Conservation (phyloP, 2,888 invertebrate species). For the Agrotis exclamationis region DNA sequence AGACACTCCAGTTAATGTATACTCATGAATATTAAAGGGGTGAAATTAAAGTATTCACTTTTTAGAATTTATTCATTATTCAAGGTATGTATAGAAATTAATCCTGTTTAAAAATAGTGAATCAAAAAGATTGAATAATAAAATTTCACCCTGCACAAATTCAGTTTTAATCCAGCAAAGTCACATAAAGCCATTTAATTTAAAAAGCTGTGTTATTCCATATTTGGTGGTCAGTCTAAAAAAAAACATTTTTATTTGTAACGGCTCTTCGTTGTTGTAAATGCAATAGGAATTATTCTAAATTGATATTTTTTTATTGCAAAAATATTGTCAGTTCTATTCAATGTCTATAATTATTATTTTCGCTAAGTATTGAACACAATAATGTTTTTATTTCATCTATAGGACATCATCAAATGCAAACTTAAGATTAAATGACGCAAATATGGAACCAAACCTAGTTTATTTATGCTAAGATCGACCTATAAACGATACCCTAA, state of each 20-base stretch:
- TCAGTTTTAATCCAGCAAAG: constrained; percentile 48
- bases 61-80: constrained; percentile 3
- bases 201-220: constrained; percentile 26
- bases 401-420: constrained; percentile 8
- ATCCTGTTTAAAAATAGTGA: constrained; percentile 13
- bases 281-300: constrained; percentile 13
- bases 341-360: background rate
- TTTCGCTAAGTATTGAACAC: constrained; percentile 6
- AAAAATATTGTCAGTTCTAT: constrained; percentile 28
- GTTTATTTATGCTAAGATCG: background rate
- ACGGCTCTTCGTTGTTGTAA: constrained; percentile 16
- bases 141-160: constrained; percentile 56
- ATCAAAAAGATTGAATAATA: constrained; percentile 37
- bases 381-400: constrained; percentile 7
- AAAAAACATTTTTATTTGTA: constrained; percentile 5
- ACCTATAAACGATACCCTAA: background rate
- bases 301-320: constrained; percentile 13
- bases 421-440: constrained; percentile 13
- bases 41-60: constrained; percentile 54
- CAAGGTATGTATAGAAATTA: constrained; percentile 10
- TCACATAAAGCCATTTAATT: constrained; percentile 43
- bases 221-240: constrained; percentile 10
- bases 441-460: constrained; percentile 1
- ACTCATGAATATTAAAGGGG: constrained; percentile 51
- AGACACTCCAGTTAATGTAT: constrained; percentile 54